Evolutionary conservation across 2,113 vertebrate genomes (phyloP).

Genomic region (Dromaius novaehollandiae): DNA sequence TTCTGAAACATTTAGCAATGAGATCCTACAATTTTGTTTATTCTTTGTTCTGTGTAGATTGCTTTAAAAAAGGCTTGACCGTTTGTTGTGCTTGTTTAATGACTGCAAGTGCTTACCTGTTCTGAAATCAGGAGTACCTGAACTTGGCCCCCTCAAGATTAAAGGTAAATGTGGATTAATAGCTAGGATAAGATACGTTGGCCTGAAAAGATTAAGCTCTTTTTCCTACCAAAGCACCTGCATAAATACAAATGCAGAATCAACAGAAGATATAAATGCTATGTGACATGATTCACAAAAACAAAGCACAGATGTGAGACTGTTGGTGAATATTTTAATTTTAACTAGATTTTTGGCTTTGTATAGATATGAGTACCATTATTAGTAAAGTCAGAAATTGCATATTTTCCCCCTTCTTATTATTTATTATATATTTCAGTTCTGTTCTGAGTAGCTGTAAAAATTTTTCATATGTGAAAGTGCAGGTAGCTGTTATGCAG

Average conservation of each 20-base stretch:
- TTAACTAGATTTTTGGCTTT: not conserved
- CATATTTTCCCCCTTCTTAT: not conserved
- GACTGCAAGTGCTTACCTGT: not conserved
- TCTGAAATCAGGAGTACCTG: not conserved
- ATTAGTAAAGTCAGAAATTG: not conserved
- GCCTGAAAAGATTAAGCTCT: not conserved
- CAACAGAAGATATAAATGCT: not conserved
- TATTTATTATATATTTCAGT: not conserved
- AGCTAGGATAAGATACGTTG: not conserved
- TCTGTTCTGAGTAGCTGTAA: not conserved
- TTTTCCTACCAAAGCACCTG: conserved; percentile 9
- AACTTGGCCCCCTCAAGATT: not conserved
- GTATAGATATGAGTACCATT: not conserved
- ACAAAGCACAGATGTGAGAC: not conserved
- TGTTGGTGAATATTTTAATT: not conserved
- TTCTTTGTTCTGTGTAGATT: not conserved
- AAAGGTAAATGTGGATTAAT: not conserved
- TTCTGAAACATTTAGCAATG: not conserved
- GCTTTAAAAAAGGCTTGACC: not conserved
- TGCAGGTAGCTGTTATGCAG: not conserved
- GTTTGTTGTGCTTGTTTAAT: not conserved
- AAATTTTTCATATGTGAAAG: not conserved
- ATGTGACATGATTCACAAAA: not conserved
- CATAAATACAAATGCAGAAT: conserved; percentile 29
- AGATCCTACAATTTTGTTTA: not conserved